Percentiles rank a stretch among this genome's conserved stretches.
Evolutionary conservation across 1,140 invertebrate species (phyloP).

Genomic region (Thrips palmi): DNA sequence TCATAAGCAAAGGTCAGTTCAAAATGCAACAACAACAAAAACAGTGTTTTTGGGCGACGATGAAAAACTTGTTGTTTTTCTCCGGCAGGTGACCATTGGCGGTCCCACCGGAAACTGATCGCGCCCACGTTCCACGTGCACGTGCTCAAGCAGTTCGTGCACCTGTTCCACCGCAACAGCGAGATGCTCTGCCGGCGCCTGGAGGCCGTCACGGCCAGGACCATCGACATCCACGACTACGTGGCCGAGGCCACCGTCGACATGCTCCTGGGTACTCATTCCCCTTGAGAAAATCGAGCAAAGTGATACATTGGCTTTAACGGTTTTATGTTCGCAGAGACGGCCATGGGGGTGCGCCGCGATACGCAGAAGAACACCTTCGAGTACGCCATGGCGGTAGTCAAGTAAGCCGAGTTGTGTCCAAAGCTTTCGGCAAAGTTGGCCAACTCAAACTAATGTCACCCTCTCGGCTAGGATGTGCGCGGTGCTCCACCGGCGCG

Average conservation of each 20-base stretch:
- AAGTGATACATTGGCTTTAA: too few species aligned
- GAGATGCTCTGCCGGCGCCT: conserved; percentile 40
- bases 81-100: conserved; percentile 53
- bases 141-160: conserved; percentile 62
- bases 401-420: conserved; percentile 47
- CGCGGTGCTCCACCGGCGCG: conserved; percentile 60
- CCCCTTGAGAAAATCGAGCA: too few species aligned
- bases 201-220: conserved; percentile 38
- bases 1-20: conserved; percentile 51
- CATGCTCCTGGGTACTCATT: conserved; percentile 52
- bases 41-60: too few species aligned
- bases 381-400: conserved; percentile 67
- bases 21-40: too few species aligned
- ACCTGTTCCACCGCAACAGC: conserved; percentile 61
- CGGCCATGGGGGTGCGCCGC: conserved; percentile 64
- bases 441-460: too few species aligned
- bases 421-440: too few species aligned
- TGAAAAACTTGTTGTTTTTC: conserved; percentile 6
- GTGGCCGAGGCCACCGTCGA: conserved; percentile 71
- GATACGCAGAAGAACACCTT: conserved; percentile 57
- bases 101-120: conserved; percentile 59
- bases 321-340: conserved; percentile 39
- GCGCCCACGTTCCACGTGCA: conserved; percentile 70
- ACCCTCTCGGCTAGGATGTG: conserved; percentile 37
- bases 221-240: conserved; percentile 61